Conservation (phyloP, 2,113 vertebrate genomes). For the Ciconia boyciana region DNA sequence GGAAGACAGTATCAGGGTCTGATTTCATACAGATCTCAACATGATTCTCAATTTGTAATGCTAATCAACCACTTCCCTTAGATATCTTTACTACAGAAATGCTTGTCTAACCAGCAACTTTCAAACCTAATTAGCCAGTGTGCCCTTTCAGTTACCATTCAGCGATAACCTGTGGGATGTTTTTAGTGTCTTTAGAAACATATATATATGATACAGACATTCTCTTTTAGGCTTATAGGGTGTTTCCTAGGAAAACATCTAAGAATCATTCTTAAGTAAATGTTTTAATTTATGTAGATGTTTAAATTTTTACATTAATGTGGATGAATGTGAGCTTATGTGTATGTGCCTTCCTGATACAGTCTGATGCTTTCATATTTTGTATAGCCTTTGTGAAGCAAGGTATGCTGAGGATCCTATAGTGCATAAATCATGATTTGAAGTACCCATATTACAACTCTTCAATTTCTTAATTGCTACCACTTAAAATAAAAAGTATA, state of each 20-base stretch:
- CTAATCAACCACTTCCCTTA: conserved; percentile 34
- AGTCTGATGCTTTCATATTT: not conserved
- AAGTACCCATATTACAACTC: conserved; percentile 4
- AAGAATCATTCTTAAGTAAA: not conserved
- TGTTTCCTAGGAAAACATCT: not conserved
- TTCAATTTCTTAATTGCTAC: conserved; percentile 25
- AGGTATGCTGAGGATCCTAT: not conserved
- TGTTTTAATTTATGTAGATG: not conserved
- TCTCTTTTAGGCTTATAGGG: not conserved
- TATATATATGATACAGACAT: not conserved
- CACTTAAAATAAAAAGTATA: conserved; percentile 8
- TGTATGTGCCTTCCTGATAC: not conserved
- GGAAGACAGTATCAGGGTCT: conserved; percentile 20
- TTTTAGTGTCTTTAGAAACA: not conserved
- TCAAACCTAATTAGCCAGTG: not conserved
- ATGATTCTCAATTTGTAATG: conserved; percentile 54
- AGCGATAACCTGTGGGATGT: not conserved
- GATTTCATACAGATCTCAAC: conserved; percentile 21
- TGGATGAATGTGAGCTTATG: not conserved
- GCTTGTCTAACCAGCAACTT: conserved; percentile 25
- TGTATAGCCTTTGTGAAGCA: not conserved
- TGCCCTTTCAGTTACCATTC: not conserved
- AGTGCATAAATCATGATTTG: not conserved
- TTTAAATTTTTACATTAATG: not conserved
- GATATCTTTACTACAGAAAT: conserved; percentile 1